Evolutionary conservation across 2,888 invertebrate genomes (phyloP), one percentile per base, ranked within the genome.

Genomic region (Leucoma salicis): DNA sequence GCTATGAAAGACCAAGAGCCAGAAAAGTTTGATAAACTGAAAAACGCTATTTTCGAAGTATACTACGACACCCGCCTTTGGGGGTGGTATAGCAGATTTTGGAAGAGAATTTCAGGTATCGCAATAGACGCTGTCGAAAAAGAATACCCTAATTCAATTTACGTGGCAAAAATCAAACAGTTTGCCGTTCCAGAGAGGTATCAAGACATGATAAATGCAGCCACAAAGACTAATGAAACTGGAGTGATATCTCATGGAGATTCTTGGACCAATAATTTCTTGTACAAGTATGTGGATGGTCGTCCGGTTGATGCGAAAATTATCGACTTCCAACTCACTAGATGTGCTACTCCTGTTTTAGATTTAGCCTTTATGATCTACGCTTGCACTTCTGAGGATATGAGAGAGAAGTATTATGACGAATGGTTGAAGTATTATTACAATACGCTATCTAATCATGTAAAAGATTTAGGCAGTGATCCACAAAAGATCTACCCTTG

Each of bases 221-320:
- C 82, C 0, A 66, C 82, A 0, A 55, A 69, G 0, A 74, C 78
- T 1, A 62, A 66, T 12, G 78, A 79, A 14, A 77, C 89, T n/a
- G 87, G 91, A 0, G 92, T 93, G 0, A 90, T 95, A 16, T 92
- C 91, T 0, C 94, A 95, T 44, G 95, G 95, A 0, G 95, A 95
- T 66, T 91, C 92, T 27, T 95, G 95, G 95, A 91, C 92, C 0
- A 94, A 93, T n/a, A 95, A 95, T 67, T 95, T 95, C 55, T 69
- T 95, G 0, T 91, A 91, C 6, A 90, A 90, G 54, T 78, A 87
- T 37, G 53, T 61, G 0, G 43, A 68, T 7, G 53, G 56, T 0
- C 31, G 24, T 1, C 82, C 87, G 0, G 48, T 74, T 3, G 84
- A 87, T 43, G 88, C 90, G 0, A 90, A 92, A 56, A 84, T 95